These are phyloP conservation scores for Archilochus colubris DNA, from an alignment of 2,113 vertebrate species.

Conservation along the genomic window DNA sequence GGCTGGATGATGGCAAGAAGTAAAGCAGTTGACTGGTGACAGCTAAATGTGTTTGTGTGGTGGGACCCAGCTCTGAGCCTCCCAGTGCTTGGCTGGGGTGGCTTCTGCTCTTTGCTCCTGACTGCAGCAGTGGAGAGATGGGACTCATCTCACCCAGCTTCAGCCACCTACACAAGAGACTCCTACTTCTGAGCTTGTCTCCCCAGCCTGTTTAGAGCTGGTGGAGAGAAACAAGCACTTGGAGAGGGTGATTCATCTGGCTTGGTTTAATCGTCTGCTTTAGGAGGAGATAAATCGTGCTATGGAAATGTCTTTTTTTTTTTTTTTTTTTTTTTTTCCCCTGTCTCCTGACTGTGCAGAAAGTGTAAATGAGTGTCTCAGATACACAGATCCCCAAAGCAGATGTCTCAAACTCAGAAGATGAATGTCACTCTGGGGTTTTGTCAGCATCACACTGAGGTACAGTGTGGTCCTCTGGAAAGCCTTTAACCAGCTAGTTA, in stretches of 20 bases:
- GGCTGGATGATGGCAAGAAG: neutral
- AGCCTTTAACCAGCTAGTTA: neutral
- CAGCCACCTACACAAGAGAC: slow-evolving; percentile 38
- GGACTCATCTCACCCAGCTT: slow-evolving; percentile 20
- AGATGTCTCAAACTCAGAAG: slow-evolving; percentile 30
- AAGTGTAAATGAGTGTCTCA: slow-evolving; percentile 65
- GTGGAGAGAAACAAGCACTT: slow-evolving; percentile 45
- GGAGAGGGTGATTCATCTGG: slow-evolving; percentile 57
- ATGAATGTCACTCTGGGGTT: neutral
- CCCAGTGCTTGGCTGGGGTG: neutral
- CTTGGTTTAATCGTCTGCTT: slow-evolving; percentile 39
- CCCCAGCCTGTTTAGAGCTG: slow-evolving; percentile 49
- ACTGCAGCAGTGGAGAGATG: neutral
- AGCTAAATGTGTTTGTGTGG: neutral
- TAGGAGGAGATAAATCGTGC: slow-evolving; percentile 38
- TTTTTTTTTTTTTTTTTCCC: slow-evolving; percentile 1
- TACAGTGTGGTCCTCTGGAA: neutral
- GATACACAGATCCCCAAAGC: neutral
- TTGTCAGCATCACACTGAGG: neutral
- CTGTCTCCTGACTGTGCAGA: slow-evolving; percentile 61
- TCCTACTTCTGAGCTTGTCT: slow-evolving; percentile 7
- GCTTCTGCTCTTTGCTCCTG: neutral
- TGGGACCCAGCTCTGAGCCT: neutral
- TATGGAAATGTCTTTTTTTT: slow-evolving; percentile 46
- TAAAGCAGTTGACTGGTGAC: neutral